Evolutionary conservation across 2,888 invertebrate genomes (phyloP).

Genomic region (Xanthorhoe designata): DNA sequence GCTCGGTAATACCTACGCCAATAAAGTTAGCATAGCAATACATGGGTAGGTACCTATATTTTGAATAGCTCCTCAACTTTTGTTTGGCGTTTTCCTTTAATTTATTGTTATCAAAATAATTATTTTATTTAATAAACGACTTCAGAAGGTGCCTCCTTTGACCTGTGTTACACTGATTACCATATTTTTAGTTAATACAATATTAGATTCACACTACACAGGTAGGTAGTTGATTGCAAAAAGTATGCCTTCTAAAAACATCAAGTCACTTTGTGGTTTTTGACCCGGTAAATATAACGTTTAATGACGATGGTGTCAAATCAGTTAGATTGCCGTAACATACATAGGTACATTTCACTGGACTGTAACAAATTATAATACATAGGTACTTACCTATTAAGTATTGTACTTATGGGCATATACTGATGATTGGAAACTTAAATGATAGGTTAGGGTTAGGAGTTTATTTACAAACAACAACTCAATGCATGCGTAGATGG

Average conservation of each 20-base stretch:
- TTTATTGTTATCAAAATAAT: constrained; percentile 22
- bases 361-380: background rate
- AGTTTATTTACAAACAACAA: constrained; percentile 27
- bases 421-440: constrained; percentile 15
- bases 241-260: background rate
- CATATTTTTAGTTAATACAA: constrained; percentile 31
- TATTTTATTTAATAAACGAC: constrained; percentile 24
- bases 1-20: constrained; percentile 13
- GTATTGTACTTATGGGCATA: background rate
- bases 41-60: constrained; percentile 6
- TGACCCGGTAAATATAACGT: constrained; percentile 6
- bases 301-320: constrained; percentile 3
- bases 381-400: background rate
- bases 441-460: constrained; percentile 1
- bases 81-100: constrained; percentile 15
- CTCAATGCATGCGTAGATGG: constrained; percentile 44
- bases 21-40: constrained; percentile 16
- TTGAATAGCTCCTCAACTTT: constrained; percentile 17
- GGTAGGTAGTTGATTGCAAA: constrained; percentile 26
- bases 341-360: background rate
- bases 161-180: constrained; percentile 43
- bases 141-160: constrained; percentile 45
- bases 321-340: background rate
- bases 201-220: constrained; percentile 17
- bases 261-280: constrained; percentile 9